A percentile compares a stretch with the other conserved stretches of the same genome.
phyloP scores from a whole-genome alignment of 2,113 vertebrate species.

The Lepus timidus region DNA sequence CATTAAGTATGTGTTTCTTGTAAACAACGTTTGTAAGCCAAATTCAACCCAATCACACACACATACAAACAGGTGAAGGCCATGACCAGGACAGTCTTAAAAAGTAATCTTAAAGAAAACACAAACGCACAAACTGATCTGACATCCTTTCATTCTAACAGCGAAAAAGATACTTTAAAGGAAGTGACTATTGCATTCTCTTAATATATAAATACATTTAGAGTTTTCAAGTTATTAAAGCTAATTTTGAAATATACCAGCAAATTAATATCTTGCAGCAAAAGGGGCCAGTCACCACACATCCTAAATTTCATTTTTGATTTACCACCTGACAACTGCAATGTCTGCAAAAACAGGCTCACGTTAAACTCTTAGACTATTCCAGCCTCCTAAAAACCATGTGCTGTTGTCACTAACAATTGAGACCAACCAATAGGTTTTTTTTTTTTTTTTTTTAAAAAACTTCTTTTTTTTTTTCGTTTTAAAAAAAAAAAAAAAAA shows the following conservation, averaged over 20 bases:
- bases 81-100: conserved; percentile 3
- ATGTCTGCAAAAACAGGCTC: conserved; percentile 63
- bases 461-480: too few relatives aligned
- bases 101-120: background rate
- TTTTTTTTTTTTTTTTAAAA: conserved; percentile 41
- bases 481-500: too few relatives aligned
- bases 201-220: conserved; percentile 43
- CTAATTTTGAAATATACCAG: conserved; percentile 43
- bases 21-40: conserved; percentile 52
- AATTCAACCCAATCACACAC: conserved; percentile 32
- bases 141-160: background rate
- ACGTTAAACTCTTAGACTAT: conserved; percentile 55
- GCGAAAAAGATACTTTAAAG: conserved; percentile 31
- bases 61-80: background rate
- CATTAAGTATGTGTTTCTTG: background rate
- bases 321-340: conserved; percentile 77
- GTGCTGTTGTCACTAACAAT: conserved; percentile 70
- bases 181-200: conserved; percentile 25
- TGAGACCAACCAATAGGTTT: background rate
- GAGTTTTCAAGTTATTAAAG: conserved; percentile 38
- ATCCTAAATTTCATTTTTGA: conserved; percentile 71
- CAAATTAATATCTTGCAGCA: conserved; percentile 37
- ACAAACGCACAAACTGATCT: background rate
- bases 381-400: conserved; percentile 51
- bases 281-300: background rate